Conservation (phyloP, 2,888 invertebrate species). For the Sussaba pulchella region DNA sequence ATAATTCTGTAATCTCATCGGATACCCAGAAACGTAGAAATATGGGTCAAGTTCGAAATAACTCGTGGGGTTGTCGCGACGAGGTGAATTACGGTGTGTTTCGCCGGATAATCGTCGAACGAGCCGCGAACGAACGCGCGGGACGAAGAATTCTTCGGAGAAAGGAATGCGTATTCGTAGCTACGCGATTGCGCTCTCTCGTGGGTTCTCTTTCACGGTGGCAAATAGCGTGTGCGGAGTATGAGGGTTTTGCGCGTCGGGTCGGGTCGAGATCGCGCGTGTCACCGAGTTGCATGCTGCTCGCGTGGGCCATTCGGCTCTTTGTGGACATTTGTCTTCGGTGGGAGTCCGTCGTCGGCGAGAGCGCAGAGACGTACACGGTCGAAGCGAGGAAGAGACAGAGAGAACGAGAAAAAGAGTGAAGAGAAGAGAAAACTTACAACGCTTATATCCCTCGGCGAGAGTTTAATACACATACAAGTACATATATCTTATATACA, state of each 20-base stretch:
- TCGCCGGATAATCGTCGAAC: constrained; percentile 62
- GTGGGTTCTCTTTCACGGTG: constrained; percentile 51
- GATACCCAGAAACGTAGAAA: neutral
- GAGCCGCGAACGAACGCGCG: constrained; percentile 59
- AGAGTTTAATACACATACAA: neutral
- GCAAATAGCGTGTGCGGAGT: constrained; percentile 38
- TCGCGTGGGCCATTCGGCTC: constrained; percentile 58
- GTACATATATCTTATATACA: too few species aligned
- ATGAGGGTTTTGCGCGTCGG: constrained; percentile 21
- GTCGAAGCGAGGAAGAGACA: constrained; percentile 39
- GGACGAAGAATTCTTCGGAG: constrained; percentile 56
- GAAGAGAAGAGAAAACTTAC: neutral
- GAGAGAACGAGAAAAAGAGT: neutral
- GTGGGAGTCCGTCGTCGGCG: constrained; percentile 59
- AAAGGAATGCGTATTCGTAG: constrained; percentile 37
- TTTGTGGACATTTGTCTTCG: constrained; percentile 72
- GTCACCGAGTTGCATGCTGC: constrained; percentile 33
- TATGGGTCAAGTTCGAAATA: constrained; percentile 67
- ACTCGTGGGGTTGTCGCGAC: constrained; percentile 67
- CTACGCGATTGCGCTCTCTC: neutral
- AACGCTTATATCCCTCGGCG: neutral
- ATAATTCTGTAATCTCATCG: neutral
- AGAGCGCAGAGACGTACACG: constrained; percentile 55
- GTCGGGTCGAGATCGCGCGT: constrained; percentile 30
- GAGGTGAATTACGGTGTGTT: constrained; percentile 41